Percentiles rank a stretch among this genome's conserved stretches.
Evolutionary conservation across 2,888 invertebrate species (phyloP).

Genomic region (Chirona hameri): DNA sequence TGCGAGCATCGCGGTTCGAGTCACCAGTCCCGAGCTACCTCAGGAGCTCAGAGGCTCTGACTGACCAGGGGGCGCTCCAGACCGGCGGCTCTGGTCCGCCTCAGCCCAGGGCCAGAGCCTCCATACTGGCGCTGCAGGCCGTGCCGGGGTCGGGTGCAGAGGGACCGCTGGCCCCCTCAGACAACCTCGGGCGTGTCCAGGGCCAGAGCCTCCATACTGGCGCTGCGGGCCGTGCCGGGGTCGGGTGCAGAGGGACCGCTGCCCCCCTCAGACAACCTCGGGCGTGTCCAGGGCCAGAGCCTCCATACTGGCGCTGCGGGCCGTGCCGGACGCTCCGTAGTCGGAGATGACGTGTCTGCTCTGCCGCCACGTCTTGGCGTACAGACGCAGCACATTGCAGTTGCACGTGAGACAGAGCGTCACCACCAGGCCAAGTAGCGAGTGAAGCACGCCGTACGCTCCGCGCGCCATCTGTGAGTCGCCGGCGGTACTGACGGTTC

Average conservation of each 20-base stretch:
- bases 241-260: background rate
- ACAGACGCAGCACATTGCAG: slow-evolving; percentile 50
- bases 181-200: background rate
- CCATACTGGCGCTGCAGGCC: too few species aligned
- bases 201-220: too few species aligned
- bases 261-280: background rate
- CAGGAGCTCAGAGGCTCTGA: too few species aligned
- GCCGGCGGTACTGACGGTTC: slow-evolving; percentile 39
- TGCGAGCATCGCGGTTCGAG: too few species aligned
- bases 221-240: too few species aligned
- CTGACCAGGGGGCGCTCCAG: too few species aligned
- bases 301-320: background rate
- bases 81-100: too few species aligned
- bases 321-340: background rate
- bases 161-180: too few species aligned
- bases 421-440: slow-evolving; percentile 58
- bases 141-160: too few species aligned
- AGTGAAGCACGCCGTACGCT: slow-evolving; percentile 47
- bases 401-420: slow-evolving; percentile 62
- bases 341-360: slow-evolving; percentile 31
- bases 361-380: slow-evolving; percentile 41
- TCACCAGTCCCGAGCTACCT: too few species aligned
- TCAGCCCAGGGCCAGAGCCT: too few species aligned
- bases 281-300: background rate
- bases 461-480: slow-evolving; percentile 44